Conservation (phyloP, 2,888 invertebrate species). For the Macrosiphum euphorbiae region DNA sequence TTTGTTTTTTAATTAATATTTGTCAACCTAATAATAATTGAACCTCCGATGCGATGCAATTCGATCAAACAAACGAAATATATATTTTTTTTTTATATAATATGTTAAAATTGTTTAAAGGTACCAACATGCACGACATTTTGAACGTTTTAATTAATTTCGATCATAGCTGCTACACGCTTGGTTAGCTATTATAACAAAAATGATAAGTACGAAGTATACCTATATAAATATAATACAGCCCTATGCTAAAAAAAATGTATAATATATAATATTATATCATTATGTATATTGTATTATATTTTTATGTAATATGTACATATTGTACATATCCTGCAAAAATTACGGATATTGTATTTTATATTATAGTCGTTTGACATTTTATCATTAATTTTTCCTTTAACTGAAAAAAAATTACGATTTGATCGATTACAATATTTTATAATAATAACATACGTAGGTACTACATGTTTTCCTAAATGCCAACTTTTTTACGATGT, state of each 20-base stretch:
- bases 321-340: not conserved
- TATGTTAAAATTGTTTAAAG: not conserved
- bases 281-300: not conserved
- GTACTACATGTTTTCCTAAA: not conserved
- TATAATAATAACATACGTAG: not conserved
- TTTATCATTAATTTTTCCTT: not conserved
- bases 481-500: not conserved
- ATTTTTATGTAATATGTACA: not conserved
- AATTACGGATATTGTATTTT: not conserved
- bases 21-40: not conserved
- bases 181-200: not conserved
- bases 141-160: constrained; percentile 10
- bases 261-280: not conserved
- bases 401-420: not conserved
- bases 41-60: not conserved
- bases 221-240: not conserved
- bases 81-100: not conserved
- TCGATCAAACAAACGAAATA: not conserved
- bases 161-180: not conserved
- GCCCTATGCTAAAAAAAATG: too few species aligned
- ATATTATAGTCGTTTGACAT: not conserved
- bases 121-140: not conserved
- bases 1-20: constrained; percentile 19
- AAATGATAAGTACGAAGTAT: not conserved
- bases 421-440: not conserved